Evolutionary conservation across 1,140 invertebrate species (phyloP), one percentile per base, ranked within the genome.

Genomic region (Tyrophagus putrescentiae): DNA sequence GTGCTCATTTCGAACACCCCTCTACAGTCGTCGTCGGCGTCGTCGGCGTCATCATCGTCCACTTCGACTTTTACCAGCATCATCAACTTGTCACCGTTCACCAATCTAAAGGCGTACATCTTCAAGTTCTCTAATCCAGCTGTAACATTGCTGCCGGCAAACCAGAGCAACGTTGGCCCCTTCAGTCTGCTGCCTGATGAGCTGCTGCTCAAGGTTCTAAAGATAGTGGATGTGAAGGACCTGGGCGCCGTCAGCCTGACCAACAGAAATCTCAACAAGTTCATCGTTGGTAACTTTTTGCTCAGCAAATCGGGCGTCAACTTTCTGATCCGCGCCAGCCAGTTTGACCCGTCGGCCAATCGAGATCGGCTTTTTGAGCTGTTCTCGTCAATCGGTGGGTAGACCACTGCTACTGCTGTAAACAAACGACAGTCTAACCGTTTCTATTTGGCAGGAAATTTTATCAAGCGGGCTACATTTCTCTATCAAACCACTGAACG

Each of bases 391-490:
- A 52, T 52, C n/a, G 48, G 48, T 52, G 27, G 27, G 9, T 9
- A n/a, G n/a, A n/a, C n/a, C n/a, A n/a, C n/a, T n/a, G n/a, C n/a
- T n/a, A n/a, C n/a, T n/a, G n/a, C n/a, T n/a, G n/a, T n/a, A n/a
- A n/a, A n/a, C n/a, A n/a, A n/a, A n/a, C n/a, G n/a, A n/a, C n/a
- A n/a, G n/a, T n/a, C n/a, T n/a, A n/a, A n/a, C n/a, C n/a, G n/a
- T n/a, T n/a, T n/a, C n/a, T n/a, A n/a, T n/a, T n/a, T n/a, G n/a
- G n/a, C n/a, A n/a, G n/a, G n/a, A n/a, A n/a, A n/a, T n/a, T n/a
- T 52, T 3, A n/a, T 52, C 25, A 52, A 52, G 23, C n/a, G 25
- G 31, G 27, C n/a, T 13, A 52, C 48, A 52, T 9, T 52, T 52
- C 16, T 52, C 11, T 52, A 28, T 52, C 48, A 2, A 11, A 52